These are phyloP conservation scores for Calephelis virginiensis DNA, from an alignment of 1,140 invertebrate species.

Conservation along the genomic window DNA sequence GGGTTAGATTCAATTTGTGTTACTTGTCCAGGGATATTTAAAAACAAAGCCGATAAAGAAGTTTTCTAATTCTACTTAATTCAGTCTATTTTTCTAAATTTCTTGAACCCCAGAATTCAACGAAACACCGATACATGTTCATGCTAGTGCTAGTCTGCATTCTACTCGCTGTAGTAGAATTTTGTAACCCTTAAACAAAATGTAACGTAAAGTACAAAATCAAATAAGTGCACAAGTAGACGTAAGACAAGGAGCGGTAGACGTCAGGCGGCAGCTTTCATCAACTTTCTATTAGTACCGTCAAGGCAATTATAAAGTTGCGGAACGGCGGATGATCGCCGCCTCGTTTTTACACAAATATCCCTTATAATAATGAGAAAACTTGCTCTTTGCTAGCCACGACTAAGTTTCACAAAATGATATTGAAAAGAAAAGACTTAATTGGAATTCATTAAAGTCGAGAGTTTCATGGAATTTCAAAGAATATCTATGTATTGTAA, in stretches of 20 bases:
- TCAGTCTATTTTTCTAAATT: too few relatives aligned
- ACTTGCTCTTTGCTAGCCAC: slow-evolving; percentile 57
- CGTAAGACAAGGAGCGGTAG: slow-evolving; percentile 58
- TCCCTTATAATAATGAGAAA: slow-evolving; percentile 72
- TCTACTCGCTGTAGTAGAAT: too few relatives aligned
- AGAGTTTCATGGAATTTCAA: not conserved
- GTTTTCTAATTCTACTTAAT: too few relatives aligned
- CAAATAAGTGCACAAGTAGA: slow-evolving; percentile 53
- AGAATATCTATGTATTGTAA: not conserved
- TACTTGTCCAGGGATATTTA: too few relatives aligned
- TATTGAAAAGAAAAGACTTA: slow-evolving; percentile 58
- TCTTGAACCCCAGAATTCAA: too few relatives aligned
- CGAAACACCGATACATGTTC: too few relatives aligned
- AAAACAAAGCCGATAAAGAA: too few relatives aligned
- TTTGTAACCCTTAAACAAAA: not conserved
- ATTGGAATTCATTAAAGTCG: slow-evolving; percentile 39
- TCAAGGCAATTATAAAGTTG: slow-evolving; percentile 75
- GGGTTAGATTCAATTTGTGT: too few relatives aligned
- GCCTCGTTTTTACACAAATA: slow-evolving; percentile 68
- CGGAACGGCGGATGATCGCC: slow-evolving; percentile 50
- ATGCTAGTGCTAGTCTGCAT: too few relatives aligned
- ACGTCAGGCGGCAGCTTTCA: slow-evolving; percentile 62
- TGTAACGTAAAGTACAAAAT: slow-evolving; percentile 32
- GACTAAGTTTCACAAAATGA: slow-evolving; percentile 58
- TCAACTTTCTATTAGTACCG: slow-evolving; percentile 72